Evolutionary conservation across 2,797 vertebrate genomes (phyloP).

Genomic region (Pangasius mekongensis): DNA sequence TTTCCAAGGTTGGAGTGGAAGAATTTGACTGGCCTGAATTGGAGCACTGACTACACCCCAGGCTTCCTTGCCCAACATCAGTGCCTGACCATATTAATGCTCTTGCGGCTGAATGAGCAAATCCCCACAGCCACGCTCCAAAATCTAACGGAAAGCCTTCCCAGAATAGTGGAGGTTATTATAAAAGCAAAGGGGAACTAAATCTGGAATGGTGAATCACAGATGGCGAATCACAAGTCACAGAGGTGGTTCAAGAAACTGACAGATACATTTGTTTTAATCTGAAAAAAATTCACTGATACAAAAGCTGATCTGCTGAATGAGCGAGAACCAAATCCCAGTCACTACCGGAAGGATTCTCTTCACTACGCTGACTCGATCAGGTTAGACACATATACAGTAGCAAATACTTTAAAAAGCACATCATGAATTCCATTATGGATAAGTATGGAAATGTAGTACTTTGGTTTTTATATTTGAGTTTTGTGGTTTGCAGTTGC

Average conservation of each 20-base stretch:
- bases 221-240: background rate
- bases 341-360: background rate
- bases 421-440: background rate
- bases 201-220: background rate
- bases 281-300: background rate
- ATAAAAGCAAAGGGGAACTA: background rate
- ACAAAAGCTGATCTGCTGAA: background rate
- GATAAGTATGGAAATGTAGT: background rate
- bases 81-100: too few species aligned
- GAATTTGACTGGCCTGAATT: too few species aligned
- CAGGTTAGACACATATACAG: background rate
- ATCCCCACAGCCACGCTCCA: too few species aligned
- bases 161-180: too few species aligned
- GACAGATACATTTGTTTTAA: background rate
- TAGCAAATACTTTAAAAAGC: background rate
- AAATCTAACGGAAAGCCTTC: too few species aligned
- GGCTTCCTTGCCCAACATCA: too few species aligned
- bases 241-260: background rate
- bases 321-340: background rate
- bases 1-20: too few species aligned
- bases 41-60: too few species aligned
- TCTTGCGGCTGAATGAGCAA: too few species aligned
- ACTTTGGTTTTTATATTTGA: background rate
- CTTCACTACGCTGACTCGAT: background rate
- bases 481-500: background rate